These are phyloP conservation scores for Perdita meconis DNA, from an alignment of 2,888 invertebrate genomes.

Conservation along the genomic window DNA sequence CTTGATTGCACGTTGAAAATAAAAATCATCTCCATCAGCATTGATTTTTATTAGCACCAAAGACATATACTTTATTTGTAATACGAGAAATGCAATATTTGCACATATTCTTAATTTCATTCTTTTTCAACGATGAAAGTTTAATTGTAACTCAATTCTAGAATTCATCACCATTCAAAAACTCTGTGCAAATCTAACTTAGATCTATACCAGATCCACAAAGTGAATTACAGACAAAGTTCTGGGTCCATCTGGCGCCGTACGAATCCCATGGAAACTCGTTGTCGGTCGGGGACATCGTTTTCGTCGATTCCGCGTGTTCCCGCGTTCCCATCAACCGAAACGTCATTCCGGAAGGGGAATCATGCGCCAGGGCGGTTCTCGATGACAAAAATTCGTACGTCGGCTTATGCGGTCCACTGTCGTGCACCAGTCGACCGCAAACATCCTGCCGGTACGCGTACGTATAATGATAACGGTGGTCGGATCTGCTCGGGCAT, in stretches of 20 bases:
- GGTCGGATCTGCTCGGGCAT: constrained; percentile 50
- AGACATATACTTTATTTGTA: too few species aligned
- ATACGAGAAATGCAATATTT: too few species aligned
- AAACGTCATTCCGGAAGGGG: constrained; percentile 63
- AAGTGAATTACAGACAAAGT: too few species aligned
- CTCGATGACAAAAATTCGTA: constrained; percentile 64
- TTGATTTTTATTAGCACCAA: too few species aligned
- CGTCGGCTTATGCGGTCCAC: constrained; percentile 57
- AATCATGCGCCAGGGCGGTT: constrained; percentile 61
- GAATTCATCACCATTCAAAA: too few species aligned
- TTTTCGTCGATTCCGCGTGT: constrained; percentile 25
- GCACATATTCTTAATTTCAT: too few species aligned
- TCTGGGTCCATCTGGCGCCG: neutral
- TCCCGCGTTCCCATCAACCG: constrained; percentile 12
- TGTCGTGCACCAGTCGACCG: constrained; percentile 56
- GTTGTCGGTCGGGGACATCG: constrained; percentile 16
- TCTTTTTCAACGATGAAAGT: too few species aligned
- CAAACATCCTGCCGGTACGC: constrained; percentile 55
- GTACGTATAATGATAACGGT: constrained; percentile 65
- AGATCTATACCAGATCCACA: too few species aligned
- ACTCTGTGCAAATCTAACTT: too few species aligned
- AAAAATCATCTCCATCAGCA: too few species aligned
- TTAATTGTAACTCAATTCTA: too few species aligned
- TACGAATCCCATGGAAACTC: neutral
- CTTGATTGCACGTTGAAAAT: too few species aligned